A percentile compares a stretch with the other conserved stretches of the same genome.
phyloP scores from a whole-genome alignment of 1,140 invertebrate genomes.

The Drosophila bocki region DNA sequence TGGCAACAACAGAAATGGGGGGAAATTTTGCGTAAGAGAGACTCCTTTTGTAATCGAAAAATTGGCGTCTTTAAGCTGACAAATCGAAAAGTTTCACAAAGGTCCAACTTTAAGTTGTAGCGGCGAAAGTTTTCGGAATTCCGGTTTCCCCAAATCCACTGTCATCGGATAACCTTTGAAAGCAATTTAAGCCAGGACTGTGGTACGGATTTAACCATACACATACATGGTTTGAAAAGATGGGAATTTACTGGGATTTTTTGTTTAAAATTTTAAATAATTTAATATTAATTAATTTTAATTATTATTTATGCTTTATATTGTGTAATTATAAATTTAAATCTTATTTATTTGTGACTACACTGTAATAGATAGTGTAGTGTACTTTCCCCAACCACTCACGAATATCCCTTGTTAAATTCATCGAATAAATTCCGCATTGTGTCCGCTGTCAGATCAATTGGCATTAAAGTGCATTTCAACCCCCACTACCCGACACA shows the following conservation, averaged over 20 bases:
- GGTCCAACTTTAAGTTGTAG: constrained; percentile 54
- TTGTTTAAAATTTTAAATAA: not conserved
- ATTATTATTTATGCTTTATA: not conserved
- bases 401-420: constrained; percentile 20
- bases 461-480: constrained; percentile 75
- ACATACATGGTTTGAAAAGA: not conserved
- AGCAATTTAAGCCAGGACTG: not conserved
- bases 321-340: not conserved
- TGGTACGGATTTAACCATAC: not conserved
- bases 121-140: constrained; percentile 22
- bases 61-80: constrained; percentile 63
- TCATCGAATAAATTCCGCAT: constrained; percentile 46
- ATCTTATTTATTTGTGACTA: not conserved
- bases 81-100: constrained; percentile 61
- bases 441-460: constrained; percentile 59
- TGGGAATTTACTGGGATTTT: not conserved
- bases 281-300: not conserved
- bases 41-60: constrained; percentile 61
- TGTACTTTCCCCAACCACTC: not conserved
- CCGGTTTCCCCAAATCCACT: constrained; percentile 15
- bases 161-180: constrained; percentile 11
- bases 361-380: not conserved
- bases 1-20: constrained; percentile 2
- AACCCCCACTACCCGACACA: constrained; percentile 18
- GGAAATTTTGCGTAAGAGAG: constrained; percentile 13